Evolutionary conservation across 2,113 vertebrate genomes (phyloP).

Genomic region (Chascanopsetta lugubris): DNA sequence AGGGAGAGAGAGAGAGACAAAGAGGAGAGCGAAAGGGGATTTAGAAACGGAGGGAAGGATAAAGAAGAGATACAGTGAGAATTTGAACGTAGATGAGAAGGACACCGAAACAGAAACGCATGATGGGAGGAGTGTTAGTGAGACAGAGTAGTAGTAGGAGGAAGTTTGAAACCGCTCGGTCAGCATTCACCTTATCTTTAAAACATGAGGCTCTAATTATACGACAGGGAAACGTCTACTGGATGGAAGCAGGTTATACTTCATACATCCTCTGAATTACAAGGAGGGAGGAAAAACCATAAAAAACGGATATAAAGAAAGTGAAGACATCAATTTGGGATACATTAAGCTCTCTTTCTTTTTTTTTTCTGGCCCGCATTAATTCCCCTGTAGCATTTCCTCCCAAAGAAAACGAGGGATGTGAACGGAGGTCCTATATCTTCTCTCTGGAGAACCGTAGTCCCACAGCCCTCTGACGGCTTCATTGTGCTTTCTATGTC

Average conservation of each 20-base stretch:
- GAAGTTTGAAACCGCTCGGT: constrained; percentile 41
- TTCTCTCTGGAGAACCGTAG: constrained; percentile 13
- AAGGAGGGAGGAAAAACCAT: constrained; percentile 30
- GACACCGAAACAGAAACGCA: constrained; percentile 4
- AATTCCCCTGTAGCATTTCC: not conserved
- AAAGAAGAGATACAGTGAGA: constrained; percentile 6
- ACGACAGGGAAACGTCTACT: constrained; percentile 26
- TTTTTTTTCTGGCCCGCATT: not conserved
- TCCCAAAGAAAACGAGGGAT: not conserved
- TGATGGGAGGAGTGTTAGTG: not conserved
- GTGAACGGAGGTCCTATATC: not conserved
- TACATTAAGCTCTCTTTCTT: not conserved
- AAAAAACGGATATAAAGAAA: constrained; percentile 19
- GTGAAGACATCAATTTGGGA: constrained; percentile 9
- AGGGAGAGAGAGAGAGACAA: constrained; percentile 1
- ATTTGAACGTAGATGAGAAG: not conserved
- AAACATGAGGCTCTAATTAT: constrained; percentile 72
- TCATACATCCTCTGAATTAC: constrained; percentile 29
- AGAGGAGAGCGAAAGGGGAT: not conserved
- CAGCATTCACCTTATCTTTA: constrained; percentile 67
- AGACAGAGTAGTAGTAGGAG: constrained; percentile 8
- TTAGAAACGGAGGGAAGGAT: not conserved
- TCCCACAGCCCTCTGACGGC: not conserved
- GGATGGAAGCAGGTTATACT: constrained; percentile 39
- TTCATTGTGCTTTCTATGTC: constrained; percentile 24